A percentile compares a stretch with the other conserved stretches of the same genome.
phyloP scores from a whole-genome alignment of 2,888 invertebrate species.

The Cantharis nigra region DNA sequence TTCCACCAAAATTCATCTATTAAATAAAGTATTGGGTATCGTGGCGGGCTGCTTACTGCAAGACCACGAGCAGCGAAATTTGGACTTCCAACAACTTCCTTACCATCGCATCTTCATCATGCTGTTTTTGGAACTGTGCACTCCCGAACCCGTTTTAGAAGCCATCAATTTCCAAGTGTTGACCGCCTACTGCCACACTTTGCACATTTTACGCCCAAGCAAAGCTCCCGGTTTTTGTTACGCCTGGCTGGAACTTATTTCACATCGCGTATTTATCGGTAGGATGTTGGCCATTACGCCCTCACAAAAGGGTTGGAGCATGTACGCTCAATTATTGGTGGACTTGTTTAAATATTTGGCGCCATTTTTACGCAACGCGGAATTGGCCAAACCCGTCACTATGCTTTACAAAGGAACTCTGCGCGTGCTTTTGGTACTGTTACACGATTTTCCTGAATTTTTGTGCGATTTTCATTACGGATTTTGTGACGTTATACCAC shows the following conservation, averaged over 20 bases:
- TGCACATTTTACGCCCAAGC: slow-evolving; percentile 89
- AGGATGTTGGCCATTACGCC: slow-evolving; percentile 88
- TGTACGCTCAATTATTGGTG: slow-evolving; percentile 94
- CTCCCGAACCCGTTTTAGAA: slow-evolving; percentile 91
- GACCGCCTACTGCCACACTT: slow-evolving; percentile 94
- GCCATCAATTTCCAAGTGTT: slow-evolving; percentile 93
- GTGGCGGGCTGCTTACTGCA: slow-evolving; percentile 93
- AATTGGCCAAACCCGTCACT: slow-evolving; percentile 91
- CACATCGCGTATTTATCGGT: slow-evolving; percentile 94
- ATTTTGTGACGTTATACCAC: slow-evolving; percentile 98
- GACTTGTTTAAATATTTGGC: slow-evolving; percentile 96
- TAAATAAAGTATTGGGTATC: slow-evolving; percentile 95
- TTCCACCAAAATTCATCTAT: slow-evolving; percentile 93
- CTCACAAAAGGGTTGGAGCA: slow-evolving; percentile 95
- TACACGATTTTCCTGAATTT: slow-evolving; percentile 99
- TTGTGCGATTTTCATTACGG: slow-evolving; percentile 99
- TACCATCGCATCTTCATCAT: slow-evolving; percentile 97
- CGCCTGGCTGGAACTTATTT: slow-evolving; percentile 97
- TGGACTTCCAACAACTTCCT: slow-evolving; percentile 95
- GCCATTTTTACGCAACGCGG: slow-evolving; percentile 96
- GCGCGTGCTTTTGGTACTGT: slow-evolving; percentile 88
- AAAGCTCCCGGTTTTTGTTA: slow-evolving; percentile 96
- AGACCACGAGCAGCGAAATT: slow-evolving; percentile 90
- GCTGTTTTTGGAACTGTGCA: slow-evolving; percentile 94
- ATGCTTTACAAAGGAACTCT: slow-evolving; percentile 95